A percentile compares a stretch with the other conserved stretches of the same genome.
These are phyloP conservation scores for Rhaphigaster nebulosa DNA, from an alignment of 2,888 invertebrate genomes.

Conservation along the genomic window DNA sequence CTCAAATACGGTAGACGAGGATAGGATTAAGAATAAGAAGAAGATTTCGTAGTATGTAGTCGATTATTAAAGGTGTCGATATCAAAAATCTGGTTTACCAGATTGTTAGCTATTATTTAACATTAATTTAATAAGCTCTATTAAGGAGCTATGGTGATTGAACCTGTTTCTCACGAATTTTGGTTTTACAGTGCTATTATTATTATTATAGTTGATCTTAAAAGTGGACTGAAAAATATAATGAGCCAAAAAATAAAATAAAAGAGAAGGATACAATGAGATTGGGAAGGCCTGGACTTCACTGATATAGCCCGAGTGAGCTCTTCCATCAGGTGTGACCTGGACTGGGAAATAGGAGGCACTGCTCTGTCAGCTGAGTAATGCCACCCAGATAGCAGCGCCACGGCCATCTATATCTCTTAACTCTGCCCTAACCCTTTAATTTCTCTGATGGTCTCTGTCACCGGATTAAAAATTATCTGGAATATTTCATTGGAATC, in stretches of 20 bases:
- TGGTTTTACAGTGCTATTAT: no score
- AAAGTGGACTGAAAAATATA: not conserved
- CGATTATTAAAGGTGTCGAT: no score
- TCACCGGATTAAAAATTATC: not conserved
- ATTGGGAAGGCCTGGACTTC: not conserved
- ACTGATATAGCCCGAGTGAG: not conserved
- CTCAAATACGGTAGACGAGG: no score
- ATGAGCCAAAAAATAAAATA: not conserved
- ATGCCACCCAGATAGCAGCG: not conserved
- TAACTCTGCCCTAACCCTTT: not conserved
- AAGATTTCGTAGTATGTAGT: no score
- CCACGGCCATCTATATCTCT: slow-evolving; percentile 5
- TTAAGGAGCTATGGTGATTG: no score
- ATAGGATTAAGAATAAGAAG: no score
- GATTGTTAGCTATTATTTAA: no score
- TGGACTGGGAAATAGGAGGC: not conserved
- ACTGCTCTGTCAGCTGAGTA: not conserved
- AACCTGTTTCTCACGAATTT: no score
- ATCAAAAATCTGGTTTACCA: no score
- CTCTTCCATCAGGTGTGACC: slow-evolving; percentile 6
- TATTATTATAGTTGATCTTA: not conserved
- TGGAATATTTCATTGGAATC: not conserved
- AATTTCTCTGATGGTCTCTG: not conserved
- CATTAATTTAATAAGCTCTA: no score
- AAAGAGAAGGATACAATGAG: not conserved